These are phyloP conservation scores for Amphiprion percula DNA, from an alignment of 2,113 vertebrate genomes.

Conservation along the genomic window DNA sequence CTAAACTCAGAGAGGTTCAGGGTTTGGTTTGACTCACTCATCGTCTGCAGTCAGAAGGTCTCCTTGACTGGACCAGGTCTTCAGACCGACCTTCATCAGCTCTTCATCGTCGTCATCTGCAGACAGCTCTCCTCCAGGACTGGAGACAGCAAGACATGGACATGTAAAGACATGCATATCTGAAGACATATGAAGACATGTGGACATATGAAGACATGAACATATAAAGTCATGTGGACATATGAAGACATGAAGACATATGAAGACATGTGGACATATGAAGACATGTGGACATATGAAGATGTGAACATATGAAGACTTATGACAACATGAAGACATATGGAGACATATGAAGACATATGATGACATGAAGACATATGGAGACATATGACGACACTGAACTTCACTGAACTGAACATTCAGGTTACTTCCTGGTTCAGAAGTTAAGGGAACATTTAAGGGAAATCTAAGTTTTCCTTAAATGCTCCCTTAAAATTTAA, in stretches of 20 bases:
- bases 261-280: slow-evolving; percentile 64
- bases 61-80: slow-evolving; percentile 57
- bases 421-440: too few relatives aligned
- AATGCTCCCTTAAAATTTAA: too few relatives aligned
- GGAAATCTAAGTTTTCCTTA: too few relatives aligned
- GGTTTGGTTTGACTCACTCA: slow-evolving; percentile 67
- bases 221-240: neutral
- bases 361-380: neutral
- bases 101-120: slow-evolving; percentile 60
- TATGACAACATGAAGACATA: neutral
- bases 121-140: slow-evolving; percentile 6
- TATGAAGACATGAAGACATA: neutral
- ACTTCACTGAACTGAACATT: too few relatives aligned
- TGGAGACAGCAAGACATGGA: neutral
- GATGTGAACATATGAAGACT: neutral
- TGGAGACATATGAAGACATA: neutral
- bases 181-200: neutral
- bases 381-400: too few relatives aligned
- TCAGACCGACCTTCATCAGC: slow-evolving; percentile 14
- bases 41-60: slow-evolving; percentile 78
- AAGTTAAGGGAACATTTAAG: too few relatives aligned
- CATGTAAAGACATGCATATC: neutral
- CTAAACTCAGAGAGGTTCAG: neutral
- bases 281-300: slow-evolving; percentile 66
- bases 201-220: slow-evolving; percentile 66